A percentile compares a stretch with the other conserved stretches of the same genome.
These are phyloP conservation scores for Cirrhinus mrigala DNA, from an alignment of 2,797 vertebrate genomes.

Conservation along the genomic window DNA sequence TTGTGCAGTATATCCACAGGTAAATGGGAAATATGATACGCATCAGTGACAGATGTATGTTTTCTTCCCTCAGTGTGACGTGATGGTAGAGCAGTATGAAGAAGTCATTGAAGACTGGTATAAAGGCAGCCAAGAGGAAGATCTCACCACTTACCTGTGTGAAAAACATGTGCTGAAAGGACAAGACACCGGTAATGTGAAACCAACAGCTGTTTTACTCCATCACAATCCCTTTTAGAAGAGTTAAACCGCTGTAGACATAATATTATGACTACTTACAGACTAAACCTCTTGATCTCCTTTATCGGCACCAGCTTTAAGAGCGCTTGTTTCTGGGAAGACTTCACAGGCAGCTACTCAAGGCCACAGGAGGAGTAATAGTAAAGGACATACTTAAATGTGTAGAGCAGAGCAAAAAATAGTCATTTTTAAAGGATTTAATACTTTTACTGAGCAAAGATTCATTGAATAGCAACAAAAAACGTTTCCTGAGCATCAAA, in stretches of 20 bases:
- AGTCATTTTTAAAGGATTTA: background rate
- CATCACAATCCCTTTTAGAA: background rate
- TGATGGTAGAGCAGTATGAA: constrained; percentile 92
- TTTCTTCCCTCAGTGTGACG: constrained; percentile 83
- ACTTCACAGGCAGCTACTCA: background rate
- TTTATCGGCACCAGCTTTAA: background rate
- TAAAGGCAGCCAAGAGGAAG: constrained; percentile 89
- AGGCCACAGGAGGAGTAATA: background rate
- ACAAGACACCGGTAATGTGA: constrained; percentile 82
- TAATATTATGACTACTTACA: constrained; percentile 26
- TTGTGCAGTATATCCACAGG: background rate
- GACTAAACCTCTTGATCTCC: background rate
- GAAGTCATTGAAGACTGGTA: constrained; percentile 98
- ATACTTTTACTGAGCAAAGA: background rate
- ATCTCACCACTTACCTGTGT: constrained; percentile 90
- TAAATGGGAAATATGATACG: background rate
- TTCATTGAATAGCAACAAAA: too few relatives aligned
- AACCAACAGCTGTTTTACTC: constrained; percentile 3
- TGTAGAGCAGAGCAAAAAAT: background rate
- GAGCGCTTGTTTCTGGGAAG: background rate
- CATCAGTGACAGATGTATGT: background rate
- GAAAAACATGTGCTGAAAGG: constrained; percentile 92
- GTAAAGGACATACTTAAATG: background rate
- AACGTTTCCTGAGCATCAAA: too few relatives aligned
- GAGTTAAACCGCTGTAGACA: background rate